phyloP scores from a whole-genome alignment of 2,113 vertebrate genomes.

The Garra rufa region DNA sequence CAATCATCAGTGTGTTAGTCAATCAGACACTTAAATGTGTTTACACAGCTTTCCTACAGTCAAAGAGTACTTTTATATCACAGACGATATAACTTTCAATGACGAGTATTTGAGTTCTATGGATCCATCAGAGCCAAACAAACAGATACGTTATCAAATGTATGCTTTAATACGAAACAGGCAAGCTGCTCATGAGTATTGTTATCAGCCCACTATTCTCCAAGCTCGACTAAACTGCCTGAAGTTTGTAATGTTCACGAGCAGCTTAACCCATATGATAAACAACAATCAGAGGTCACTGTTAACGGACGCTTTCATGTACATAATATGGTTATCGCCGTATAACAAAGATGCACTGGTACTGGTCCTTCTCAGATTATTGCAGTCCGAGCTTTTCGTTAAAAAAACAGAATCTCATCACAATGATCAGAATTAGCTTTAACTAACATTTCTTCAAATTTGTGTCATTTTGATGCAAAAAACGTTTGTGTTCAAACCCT shows the following conservation, averaged over 20 bases:
- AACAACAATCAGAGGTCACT: slow-evolving; percentile 41
- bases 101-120: neutral
- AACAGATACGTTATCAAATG: slow-evolving; percentile 26
- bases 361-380: slow-evolving; percentile 29
- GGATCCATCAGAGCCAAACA: slow-evolving; percentile 25
- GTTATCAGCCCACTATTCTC: neutral
- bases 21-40: slow-evolving; percentile 32
- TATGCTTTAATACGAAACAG: slow-evolving; percentile 26
- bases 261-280: neutral
- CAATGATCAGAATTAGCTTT: slow-evolving; percentile 44
- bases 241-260: slow-evolving; percentile 3
- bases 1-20: slow-evolving; percentile 38
- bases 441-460: slow-evolving; percentile 52
- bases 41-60: slow-evolving; percentile 11
- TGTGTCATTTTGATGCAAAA: slow-evolving; percentile 64
- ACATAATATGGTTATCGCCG: slow-evolving; percentile 20
- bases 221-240: neutral
- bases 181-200: neutral
- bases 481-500: slow-evolving; percentile 53
- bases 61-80: neutral
- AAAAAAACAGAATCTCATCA: slow-evolving; percentile 49
- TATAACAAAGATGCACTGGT: slow-evolving; percentile 42
- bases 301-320: slow-evolving; percentile 26
- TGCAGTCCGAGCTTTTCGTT: slow-evolving; percentile 43
- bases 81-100: neutral